Base-by-base conservation (phyloP, 2,797 vertebrate genomes). In the Gephyroberyx darwinii region DNA sequence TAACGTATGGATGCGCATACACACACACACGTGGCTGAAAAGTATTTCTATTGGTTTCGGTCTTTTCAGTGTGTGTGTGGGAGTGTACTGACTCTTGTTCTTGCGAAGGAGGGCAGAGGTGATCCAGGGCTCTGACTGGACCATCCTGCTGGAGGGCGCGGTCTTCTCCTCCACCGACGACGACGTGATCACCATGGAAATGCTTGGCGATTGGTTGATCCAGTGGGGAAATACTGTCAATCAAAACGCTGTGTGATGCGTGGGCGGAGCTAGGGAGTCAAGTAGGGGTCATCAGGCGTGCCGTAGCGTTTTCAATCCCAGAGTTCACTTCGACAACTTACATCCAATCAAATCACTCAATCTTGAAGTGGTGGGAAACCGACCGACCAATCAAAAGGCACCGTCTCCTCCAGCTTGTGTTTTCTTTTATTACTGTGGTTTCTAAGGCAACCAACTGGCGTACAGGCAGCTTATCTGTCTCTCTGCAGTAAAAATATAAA, bases 151-250 rank as follows among this genome's bases (percentile, higher is more conserved):
- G 59, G 94, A 89, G 86, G 94, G 88, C 72, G 89, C 91, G 16
- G 90, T 90, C 92, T 94, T 94, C 91, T 95, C 93, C 83, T 95
- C 94, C 91, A 93, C 91, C 39, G 93, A 92, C 88, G 93, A 93
- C 84, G 93, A 95, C 56, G 94, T 95, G 91, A 95, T 95, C 92
- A 96, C 94, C 95, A 96, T 95, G 90, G 92, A 92, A 93, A 93
- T 55, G 84, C 87, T 92, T 88, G 77, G 84, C 71, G 84, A 90
- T 77, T 78, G 84, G 88, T 90, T 77, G 85, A 72, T 77, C 90
- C 89, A 92, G 90, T 83, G 80, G 82, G 90, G 91, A 93, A 94
- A 92, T 71, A 73, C 61, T 74, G 85, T 91, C 83, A 88, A 83
- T 85, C 71, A 80, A 84, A 85, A 84, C 33, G 74, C 71, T 80